These are phyloP conservation scores for Phrixothrix hirtus DNA, from an alignment of 2,888 invertebrate species.

Conservation along the genomic window DNA sequence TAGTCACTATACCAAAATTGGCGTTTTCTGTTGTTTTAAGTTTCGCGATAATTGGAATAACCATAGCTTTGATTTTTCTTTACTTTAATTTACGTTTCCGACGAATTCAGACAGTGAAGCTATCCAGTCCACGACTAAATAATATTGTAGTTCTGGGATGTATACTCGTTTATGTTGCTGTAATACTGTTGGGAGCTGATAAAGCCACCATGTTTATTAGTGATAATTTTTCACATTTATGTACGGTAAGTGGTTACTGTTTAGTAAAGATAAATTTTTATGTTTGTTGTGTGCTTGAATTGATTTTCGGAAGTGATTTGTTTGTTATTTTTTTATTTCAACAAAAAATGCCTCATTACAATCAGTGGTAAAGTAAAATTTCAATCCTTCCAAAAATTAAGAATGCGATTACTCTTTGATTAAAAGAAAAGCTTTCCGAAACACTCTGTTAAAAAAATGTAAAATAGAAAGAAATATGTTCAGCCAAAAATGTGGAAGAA, in stretches of 20 bases:
- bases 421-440: too few species aligned
- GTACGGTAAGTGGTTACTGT: conserved; percentile 70
- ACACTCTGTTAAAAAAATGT: too few species aligned
- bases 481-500: too few species aligned
- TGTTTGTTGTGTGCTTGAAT: conserved; percentile 71
- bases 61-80: conserved; percentile 73
- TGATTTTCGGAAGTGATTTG: too few species aligned
- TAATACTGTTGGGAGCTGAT: conserved; percentile 83
- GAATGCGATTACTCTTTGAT: too few species aligned
- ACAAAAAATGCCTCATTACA: too few species aligned
- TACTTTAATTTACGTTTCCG: conserved; percentile 83
- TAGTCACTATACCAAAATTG: conserved; percentile 76
- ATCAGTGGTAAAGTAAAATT: too few species aligned
- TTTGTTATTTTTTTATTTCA: too few species aligned
- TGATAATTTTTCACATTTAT: conserved; percentile 75
- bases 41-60: conserved; percentile 74
- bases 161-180: conserved; percentile 86
- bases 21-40: conserved; percentile 75
- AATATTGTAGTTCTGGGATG: conserved; percentile 91
- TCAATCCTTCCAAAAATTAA: too few species aligned
- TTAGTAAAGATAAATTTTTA: neutral
- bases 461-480: too few species aligned
- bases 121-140: conserved; percentile 89
- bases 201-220: conserved; percentile 71
- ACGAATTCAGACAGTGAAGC: conserved; percentile 83